Base-by-base conservation (phyloP, 2,888 invertebrate species). In the Omphaloscelis lunosa region DNA sequence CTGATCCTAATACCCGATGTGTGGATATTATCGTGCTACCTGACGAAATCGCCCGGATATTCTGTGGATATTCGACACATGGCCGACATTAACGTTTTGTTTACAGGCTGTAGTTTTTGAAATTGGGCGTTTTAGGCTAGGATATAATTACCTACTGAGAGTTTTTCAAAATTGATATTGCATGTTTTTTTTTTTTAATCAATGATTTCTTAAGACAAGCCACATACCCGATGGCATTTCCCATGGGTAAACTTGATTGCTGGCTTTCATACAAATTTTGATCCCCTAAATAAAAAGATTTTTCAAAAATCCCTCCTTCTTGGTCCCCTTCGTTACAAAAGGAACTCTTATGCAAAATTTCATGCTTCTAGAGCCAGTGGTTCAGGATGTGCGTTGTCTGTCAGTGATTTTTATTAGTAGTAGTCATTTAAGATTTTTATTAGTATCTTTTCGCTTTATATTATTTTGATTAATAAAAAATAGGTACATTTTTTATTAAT, bases 11-110 rank as follows among this genome's bases (percentile, higher is more conserved):
- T 96, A 93, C 91, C 90, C 92, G 93, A 96, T 94, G 96, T 96
- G 96, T 95, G 96, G 96, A 96, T 96, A 96, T 96, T 96, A 96
- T 95, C 95, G 93, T 92, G 88, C 90, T 93, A 94, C 92, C 94
- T 94, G 95, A 94, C 95, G 94, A 96, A 95, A 95, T 94, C 93
- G 91, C 83, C 91, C 94, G 93, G 94, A 93, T 94, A 94, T 91
- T 86, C 88, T 77, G 89, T 90, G 91, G 90, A 93, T 94, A 94
- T 92, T 92, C 92, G 92, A 93, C 93, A 93, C 92, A 93, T 93
- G 93, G 86, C 87, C 85, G 86, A 80, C 79, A 85, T 90, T 89
- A 86, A 84, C 80, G 83, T 86, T 89, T 87, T 80, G 27, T 89
- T 83, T 93, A 94, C 91, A 93, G 93, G 86, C 56, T 90, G 92